phyloP scores from a whole-genome alignment of 2,888 invertebrate species.

The Xestia ashworthii region DNA sequence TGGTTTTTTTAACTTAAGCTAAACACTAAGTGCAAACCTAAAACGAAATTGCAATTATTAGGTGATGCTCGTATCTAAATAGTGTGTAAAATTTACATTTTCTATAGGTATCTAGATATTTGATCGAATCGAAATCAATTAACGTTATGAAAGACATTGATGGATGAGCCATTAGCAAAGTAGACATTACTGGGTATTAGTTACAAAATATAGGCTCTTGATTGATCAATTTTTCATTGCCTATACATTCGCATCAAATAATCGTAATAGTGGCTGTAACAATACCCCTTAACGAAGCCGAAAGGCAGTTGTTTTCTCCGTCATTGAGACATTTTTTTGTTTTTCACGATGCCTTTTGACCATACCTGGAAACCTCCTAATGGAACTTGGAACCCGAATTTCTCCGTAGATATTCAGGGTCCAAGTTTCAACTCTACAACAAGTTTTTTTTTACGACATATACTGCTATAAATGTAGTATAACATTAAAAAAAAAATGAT shows the following conservation, averaged over 20 bases:
- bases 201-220: slow-evolving; percentile 21
- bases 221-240: slow-evolving; percentile 24
- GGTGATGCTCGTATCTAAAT: neutral
- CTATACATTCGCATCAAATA: neutral
- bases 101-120: neutral
- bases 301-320: too few relatives aligned
- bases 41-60: neutral
- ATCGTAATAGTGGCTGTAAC: too few relatives aligned
- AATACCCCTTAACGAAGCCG: too few relatives aligned
- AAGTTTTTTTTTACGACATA: too few relatives aligned
- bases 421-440: too few relatives aligned
- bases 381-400: too few relatives aligned
- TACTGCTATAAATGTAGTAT: too few relatives aligned
- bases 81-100: slow-evolving; percentile 26
- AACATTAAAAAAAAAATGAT: too few relatives aligned
- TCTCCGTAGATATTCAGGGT: too few relatives aligned
- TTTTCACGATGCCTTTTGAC: too few relatives aligned
- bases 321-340: too few relatives aligned
- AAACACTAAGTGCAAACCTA: neutral
- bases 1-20: neutral
- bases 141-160: slow-evolving; percentile 48
- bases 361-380: too few relatives aligned
- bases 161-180: slow-evolving; percentile 53
- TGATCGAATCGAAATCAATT: slow-evolving; percentile 50
- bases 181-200: slow-evolving; percentile 27